phyloP scores from a whole-genome alignment of 2,113 vertebrate genomes.

The Catharus minimus region DNA sequence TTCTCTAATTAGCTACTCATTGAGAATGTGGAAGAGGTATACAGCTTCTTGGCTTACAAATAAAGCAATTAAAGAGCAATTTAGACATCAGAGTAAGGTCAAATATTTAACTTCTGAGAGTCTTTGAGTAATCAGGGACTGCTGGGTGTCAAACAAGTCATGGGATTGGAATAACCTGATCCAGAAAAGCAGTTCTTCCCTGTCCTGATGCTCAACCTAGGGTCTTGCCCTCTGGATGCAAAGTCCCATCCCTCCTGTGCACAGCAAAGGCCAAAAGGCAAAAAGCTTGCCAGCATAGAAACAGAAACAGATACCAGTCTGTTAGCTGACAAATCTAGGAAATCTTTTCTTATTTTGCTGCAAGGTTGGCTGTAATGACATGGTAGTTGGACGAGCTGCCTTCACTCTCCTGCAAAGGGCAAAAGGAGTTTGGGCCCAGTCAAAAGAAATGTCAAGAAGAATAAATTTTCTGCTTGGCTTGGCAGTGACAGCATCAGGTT shows the following conservation, averaged over 20 bases:
- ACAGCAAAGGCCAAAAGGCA: neutral
- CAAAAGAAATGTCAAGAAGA: neutral
- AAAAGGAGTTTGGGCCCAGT: neutral
- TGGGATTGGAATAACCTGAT: neutral
- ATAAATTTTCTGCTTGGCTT: neutral
- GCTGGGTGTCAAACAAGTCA: neutral
- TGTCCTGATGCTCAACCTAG: neutral
- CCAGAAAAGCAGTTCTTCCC: neutral
- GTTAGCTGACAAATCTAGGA: neutral
- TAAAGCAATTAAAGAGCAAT: neutral
- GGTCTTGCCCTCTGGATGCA: neutral
- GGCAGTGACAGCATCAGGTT: neutral
- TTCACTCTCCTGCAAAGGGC: neutral
- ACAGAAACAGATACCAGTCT: neutral
- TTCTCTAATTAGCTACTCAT: neutral
- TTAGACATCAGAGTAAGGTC: neutral
- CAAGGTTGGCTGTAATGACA: neutral
- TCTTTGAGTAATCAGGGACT: neutral
- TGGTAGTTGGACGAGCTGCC: neutral
- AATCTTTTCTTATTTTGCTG: neutral
- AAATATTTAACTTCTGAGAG: slow-evolving; percentile 12
- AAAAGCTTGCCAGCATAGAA: neutral
- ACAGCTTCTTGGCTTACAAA: slow-evolving; percentile 13
- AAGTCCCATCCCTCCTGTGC: neutral
- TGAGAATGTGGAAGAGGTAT: neutral